Evolutionary conservation across 2,797 vertebrate species (phyloP), one percentile per base, ranked within the genome.

Genomic region (Glyptemys insculpta): DNA sequence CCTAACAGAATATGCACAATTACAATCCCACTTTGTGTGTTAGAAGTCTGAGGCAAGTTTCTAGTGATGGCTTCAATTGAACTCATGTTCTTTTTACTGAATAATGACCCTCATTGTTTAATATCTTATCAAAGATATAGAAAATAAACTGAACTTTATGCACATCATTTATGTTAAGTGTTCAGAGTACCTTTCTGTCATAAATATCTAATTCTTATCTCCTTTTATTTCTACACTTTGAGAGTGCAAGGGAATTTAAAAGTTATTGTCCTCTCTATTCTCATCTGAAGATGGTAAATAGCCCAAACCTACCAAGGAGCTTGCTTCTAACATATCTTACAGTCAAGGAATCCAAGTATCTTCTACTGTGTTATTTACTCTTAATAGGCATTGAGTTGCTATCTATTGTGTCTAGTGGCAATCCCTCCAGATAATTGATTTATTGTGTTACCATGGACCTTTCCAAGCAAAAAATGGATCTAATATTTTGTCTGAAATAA

Each of bases 251-350:
- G 4, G 11, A 62, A 5, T 54, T 92, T 31, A 83, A 93, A 95
- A 92, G 23, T 21, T 59, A 76, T 47, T 83, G 5, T 1, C 83
- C 5, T 68, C 3, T 59, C 2, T 68, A 6, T 52, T 8, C 7
- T 91, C 2, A 57, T 78, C 88, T 92, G 0, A 3, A 90, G 87
- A 85, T 81, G 8, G 81, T 81, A 6, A 81, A 85, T 82, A 57
- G 1, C 29, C 68, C 7, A 1, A 12, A 53, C 0, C 0, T 3
- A 76, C 6, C 41, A 21, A 90, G 37, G 37, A 84, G 14, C 50
- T 88, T 86, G 2, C 10, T 89, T 86, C 49, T 54, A 85, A 34
- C 1, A 15, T 16, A 15, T 34, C 81, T 74, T 81, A 3, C 41
- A 37, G 81, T 41, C 5, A 62, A 89, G n/a, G 5, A 88, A 27